These are phyloP conservation scores for Gymnopithys bicolor DNA, from an alignment of 2,797 vertebrate genomes.

Conservation along the genomic window DNA sequence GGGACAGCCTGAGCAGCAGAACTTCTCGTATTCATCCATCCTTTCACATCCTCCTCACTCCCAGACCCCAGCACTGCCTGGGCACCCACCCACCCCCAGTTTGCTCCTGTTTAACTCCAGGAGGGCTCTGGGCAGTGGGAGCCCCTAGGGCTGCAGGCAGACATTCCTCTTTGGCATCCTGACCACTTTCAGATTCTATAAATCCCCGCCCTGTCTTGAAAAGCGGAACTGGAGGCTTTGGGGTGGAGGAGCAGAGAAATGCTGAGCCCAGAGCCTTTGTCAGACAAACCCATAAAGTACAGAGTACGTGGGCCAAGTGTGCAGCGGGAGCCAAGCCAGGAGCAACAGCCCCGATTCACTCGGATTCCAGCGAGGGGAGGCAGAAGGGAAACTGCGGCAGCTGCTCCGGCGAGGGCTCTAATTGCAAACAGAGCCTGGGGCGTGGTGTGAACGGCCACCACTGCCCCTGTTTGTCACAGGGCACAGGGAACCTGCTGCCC, in stretches of 20 bases:
- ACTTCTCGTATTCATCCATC: neutral
- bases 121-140: neutral
- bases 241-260: neutral
- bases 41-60: too few species aligned
- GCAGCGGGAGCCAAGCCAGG: neutral
- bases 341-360: neutral
- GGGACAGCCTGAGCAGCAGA: too few species aligned
- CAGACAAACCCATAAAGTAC: neutral
- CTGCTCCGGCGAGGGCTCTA: neutral
- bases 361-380: neutral
- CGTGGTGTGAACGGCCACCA: fast-evolving
- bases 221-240: neutral
- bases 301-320: neutral
- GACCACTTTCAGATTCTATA: neutral
- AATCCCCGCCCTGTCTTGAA: neutral
- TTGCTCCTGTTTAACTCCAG: neutral
- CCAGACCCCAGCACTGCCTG: too few species aligned
- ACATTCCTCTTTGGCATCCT: neutral
- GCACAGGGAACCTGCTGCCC: neutral
- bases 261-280: neutral
- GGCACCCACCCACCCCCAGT: neutral
- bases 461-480: neutral
- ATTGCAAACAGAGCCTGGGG: neutral
- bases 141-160: neutral
- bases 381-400: neutral